A percentile compares a stretch with the other conserved stretches of the same genome.
Conservation (phyloP, 2,888 invertebrate species). For the Saturnia japonica region DNA sequence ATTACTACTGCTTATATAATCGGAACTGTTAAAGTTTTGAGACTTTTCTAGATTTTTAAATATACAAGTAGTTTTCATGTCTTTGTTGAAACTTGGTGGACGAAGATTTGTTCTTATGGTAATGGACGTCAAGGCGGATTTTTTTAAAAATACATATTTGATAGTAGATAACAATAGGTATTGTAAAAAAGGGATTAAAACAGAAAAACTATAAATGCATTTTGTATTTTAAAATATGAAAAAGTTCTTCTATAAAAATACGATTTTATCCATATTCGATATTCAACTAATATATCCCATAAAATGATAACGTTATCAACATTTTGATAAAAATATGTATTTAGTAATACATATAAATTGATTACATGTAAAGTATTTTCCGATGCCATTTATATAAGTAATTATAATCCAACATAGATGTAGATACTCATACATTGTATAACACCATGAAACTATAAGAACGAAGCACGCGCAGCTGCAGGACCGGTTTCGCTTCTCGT, state of each 20-base stretch:
- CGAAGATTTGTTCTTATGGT: background rate
- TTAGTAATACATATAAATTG: background rate
- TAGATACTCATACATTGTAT: slow-evolving; percentile 5
- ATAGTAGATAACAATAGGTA: background rate
- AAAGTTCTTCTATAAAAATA: background rate
- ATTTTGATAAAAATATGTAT: background rate
- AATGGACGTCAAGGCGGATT: background rate
- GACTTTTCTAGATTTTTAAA: background rate
- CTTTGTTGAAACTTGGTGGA: background rate
- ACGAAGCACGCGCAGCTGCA: slow-evolving; percentile 74
- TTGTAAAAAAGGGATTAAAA: background rate
- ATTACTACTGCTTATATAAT: background rate
- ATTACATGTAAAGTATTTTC: background rate
- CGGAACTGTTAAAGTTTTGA: background rate
- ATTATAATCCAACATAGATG: slow-evolving; percentile 16
- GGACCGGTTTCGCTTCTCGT: slow-evolving; percentile 73
- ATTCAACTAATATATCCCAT: background rate
- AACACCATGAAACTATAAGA: slow-evolving; percentile 35
- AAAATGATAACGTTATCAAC: background rate
- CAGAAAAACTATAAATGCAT: background rate
- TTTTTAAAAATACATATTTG: background rate
- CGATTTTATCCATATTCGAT: background rate
- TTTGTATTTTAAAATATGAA: background rate
- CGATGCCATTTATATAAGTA: slow-evolving; percentile 2
- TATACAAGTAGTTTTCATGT: background rate